These are phyloP conservation scores for Alosa alosa DNA, from an alignment of 2,113 vertebrate species.

Conservation along the genomic window DNA sequence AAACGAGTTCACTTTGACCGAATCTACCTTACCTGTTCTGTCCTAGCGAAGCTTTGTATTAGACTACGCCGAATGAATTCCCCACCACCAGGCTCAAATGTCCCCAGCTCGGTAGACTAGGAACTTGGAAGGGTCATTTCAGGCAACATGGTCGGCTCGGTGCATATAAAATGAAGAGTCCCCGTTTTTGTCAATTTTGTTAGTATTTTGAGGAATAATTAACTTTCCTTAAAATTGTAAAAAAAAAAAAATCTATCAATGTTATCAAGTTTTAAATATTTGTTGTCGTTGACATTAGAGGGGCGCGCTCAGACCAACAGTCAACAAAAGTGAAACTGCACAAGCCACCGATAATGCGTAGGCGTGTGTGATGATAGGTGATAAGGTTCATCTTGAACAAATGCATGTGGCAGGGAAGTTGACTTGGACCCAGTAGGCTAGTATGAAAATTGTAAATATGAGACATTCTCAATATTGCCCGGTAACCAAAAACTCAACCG, in stretches of 20 bases:
- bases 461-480: too few relatives aligned
- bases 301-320: too few relatives aligned
- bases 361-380: too few relatives aligned
- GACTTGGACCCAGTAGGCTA: too few relatives aligned
- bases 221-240: too few relatives aligned
- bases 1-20: background rate
- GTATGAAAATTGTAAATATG: too few relatives aligned
- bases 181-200: background rate
- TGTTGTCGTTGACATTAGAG: too few relatives aligned
- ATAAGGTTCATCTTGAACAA: too few relatives aligned
- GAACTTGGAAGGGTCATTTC: background rate
- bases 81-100: background rate
- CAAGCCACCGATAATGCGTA: too few relatives aligned
- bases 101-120: background rate
- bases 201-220: background rate
- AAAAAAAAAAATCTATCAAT: background rate
- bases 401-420: too few relatives aligned
- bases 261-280: background rate
- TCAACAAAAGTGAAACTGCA: too few relatives aligned
- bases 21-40: background rate
- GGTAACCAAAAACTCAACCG: too few relatives aligned
- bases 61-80: background rate
- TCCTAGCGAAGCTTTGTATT: slow-evolving; percentile 9
- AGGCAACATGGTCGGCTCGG: background rate
- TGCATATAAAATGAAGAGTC: background rate